Conservation (phyloP, 2,113 vertebrate genomes). For the Microtus ochrogaster region DNA sequence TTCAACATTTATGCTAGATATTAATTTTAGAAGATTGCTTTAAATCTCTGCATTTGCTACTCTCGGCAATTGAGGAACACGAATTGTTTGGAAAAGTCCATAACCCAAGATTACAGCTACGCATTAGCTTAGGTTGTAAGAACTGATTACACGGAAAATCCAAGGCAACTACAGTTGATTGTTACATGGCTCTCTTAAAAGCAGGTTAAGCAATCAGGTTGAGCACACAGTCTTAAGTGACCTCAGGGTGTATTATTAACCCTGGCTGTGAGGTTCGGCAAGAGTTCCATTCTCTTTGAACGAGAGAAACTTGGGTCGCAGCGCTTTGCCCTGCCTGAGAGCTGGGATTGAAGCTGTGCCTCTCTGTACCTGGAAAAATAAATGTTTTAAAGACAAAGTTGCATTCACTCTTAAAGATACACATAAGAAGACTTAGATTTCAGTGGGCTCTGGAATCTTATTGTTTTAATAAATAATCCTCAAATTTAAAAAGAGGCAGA, state of each 20-base stretch:
- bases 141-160: background rate
- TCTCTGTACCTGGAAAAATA: background rate
- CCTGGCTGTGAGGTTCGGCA: background rate
- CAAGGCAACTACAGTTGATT: background rate
- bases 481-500: constrained; percentile 2
- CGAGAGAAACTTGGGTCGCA: background rate
- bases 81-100: background rate
- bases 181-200: background rate
- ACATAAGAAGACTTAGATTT: background rate
- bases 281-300: background rate
- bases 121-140: background rate
- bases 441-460: background rate
- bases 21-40: background rate
- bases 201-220: background rate
- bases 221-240: background rate
- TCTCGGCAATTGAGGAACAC: background rate
- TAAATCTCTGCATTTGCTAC: background rate
- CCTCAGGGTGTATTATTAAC: background rate
- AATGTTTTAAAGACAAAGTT: background rate
- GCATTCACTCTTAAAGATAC: background rate
- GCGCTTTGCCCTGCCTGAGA: background rate
- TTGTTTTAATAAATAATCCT: background rate
- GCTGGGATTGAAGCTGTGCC: background rate
- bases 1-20: background rate
- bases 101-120: background rate